phyloP scores from a whole-genome alignment of 2,888 invertebrate species.

The Cacoxenus indagator region DNA sequence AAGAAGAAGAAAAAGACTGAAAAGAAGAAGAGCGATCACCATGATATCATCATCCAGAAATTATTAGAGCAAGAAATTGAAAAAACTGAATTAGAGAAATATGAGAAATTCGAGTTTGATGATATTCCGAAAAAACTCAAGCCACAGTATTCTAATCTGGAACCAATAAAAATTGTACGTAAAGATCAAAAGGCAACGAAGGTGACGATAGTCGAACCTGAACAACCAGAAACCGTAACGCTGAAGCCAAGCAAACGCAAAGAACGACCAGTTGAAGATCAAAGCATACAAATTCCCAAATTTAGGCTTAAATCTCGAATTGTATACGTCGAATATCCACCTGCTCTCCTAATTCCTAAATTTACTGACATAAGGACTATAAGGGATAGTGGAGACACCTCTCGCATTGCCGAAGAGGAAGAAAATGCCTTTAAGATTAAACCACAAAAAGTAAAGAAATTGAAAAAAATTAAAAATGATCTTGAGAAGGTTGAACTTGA shows the following conservation, averaged over 20 bases:
- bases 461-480: constrained; percentile 75
- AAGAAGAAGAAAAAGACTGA: constrained; percentile 63
- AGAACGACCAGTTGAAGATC: constrained; percentile 72
- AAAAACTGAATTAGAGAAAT: constrained; percentile 71
- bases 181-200: constrained; percentile 77
- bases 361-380: constrained; percentile 74
- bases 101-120: constrained; percentile 70
- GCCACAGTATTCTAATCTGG: constrained; percentile 60
- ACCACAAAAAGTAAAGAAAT: constrained; percentile 74
- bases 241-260: constrained; percentile 72
- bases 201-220: constrained; percentile 75
- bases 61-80: constrained; percentile 68
- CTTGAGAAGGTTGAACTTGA: constrained; percentile 74
- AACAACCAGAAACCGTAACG: constrained; percentile 77
- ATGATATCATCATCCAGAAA: constrained; percentile 67
- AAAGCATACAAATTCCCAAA: constrained; percentile 77
- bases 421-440: constrained; percentile 77
- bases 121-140: constrained; percentile 61
- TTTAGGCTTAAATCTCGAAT: constrained; percentile 79
- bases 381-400: constrained; percentile 78
- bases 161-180: constrained; percentile 75
- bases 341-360: constrained; percentile 72
- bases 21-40: constrained; percentile 67
- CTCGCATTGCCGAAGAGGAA: constrained; percentile 81
- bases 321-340: constrained; percentile 76